phyloP scores from a whole-genome alignment of 2,888 invertebrate genomes.

The Hermaeophaga mercurialis region DNA sequence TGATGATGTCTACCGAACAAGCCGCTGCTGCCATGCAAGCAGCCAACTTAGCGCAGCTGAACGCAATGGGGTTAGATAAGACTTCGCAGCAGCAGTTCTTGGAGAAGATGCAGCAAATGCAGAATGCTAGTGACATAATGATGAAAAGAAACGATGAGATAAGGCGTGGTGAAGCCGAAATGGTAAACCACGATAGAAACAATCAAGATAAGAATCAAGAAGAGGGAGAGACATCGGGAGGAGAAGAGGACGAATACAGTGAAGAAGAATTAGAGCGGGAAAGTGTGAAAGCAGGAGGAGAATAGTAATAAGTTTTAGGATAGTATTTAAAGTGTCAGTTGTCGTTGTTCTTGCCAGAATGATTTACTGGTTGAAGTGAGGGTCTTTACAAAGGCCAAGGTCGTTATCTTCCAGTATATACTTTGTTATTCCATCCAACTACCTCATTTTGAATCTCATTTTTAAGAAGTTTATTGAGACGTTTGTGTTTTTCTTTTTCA shows the following conservation, averaged over 20 bases:
- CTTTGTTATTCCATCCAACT: constrained; percentile 71
- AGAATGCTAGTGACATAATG: constrained; percentile 61
- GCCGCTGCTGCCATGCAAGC: constrained; percentile 75
- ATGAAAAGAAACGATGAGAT: constrained; percentile 61
- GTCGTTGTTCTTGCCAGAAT: constrained; percentile 44
- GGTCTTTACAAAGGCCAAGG: constrained; percentile 2
- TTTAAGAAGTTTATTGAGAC: constrained; percentile 43
- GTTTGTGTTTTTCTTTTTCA: constrained; percentile 37
- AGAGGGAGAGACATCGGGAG: constrained; percentile 61
- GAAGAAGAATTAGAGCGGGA: constrained; percentile 60
- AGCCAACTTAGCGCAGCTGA: constrained; percentile 78
- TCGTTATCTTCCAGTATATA: constrained; percentile 28
- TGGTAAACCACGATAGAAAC: constrained; percentile 62
- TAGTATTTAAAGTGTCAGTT: constrained; percentile 37
- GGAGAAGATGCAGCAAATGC: constrained; percentile 68
- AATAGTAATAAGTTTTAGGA: constrained; percentile 45
- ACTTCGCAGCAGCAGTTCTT: constrained; percentile 64
- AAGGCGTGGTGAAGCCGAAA: constrained; percentile 60
- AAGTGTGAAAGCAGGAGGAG: constrained; percentile 57
- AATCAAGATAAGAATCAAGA: constrained; percentile 50
- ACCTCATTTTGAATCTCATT: constrained; percentile 63
- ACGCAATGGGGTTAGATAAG: constrained; percentile 64
- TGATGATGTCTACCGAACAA: constrained; percentile 68
- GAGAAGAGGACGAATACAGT: constrained; percentile 63
- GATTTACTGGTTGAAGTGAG: constrained; percentile 26